Evolutionary conservation across 2,888 invertebrate species (phyloP), one percentile per base, ranked within the genome.

Genomic region (Drosophila cognata): DNA sequence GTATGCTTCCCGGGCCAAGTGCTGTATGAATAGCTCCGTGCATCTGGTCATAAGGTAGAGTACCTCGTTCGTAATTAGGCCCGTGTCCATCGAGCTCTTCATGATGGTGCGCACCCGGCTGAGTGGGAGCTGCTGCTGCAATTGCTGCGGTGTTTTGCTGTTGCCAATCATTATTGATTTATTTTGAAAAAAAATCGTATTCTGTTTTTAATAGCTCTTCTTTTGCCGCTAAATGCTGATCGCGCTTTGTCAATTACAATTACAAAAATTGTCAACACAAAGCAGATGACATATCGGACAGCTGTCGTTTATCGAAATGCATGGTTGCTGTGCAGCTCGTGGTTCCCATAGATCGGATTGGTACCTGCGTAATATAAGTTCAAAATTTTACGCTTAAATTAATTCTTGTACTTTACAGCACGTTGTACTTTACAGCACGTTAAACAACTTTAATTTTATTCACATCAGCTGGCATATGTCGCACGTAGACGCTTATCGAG

Each of bases 11-110:
- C 85, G 85, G 0, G 92, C 90, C 41, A 93, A 71, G 66, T 92
- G 85, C 66, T 92, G 91, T 3, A 93, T 91, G 60, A 93, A 93
- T 68, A 92, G 79, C 82, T 93, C 93, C 74, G 92, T 90, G 29
- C 92, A 86, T 62, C 90, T 92, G 41, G 92, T 90, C 77, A 92
- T 91, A 5, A 92, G 71, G 36, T 90, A 90, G 1, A 93, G 77
- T 0, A 91, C 92, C 68, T 93, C 93, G 62, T 88, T 90, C 16
- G 82, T 86, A 3, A 92, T 92, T 33, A 88, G 85, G 0, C 92
- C 93, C 0, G 92, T 92, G 64, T 92, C 91, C 67, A 92, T 80
- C 0, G 93, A 92, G 72, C 92, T 93, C 73, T 92, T 92, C 92
- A 93, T 93, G 41, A 93, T 93, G n/a, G 92, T 92, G 4, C 90